phyloP scores from a whole-genome alignment of 2,797 vertebrate species.

The Argentina silus region DNA sequence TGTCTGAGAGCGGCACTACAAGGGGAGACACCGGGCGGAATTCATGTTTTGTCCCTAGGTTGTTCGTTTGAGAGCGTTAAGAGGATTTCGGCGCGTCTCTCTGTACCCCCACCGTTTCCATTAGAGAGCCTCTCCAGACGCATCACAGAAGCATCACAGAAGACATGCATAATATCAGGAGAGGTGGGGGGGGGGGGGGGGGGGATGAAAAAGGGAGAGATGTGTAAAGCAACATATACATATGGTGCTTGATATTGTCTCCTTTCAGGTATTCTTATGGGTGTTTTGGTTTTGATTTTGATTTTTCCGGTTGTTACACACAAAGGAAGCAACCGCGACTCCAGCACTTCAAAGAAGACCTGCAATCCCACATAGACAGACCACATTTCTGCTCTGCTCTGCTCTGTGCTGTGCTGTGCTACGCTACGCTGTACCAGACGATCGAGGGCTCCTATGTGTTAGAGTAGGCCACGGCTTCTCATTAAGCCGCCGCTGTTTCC shows the following conservation, averaged over 20 bases:
- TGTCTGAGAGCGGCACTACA: conserved; percentile 78
- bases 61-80: conserved; percentile 79
- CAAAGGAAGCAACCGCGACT: conserved; percentile 75
- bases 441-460: conserved; percentile 57
- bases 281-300: conserved; percentile 80
- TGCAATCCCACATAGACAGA: conserved; percentile 70
- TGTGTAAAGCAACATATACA: conserved; percentile 80
- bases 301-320: conserved; percentile 74
- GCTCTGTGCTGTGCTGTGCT: conserved; percentile 50
- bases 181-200: conserved; percentile 59
- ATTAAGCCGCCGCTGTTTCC: conserved; percentile 68
- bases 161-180: conserved; percentile 73
- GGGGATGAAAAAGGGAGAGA: conserved; percentile 71
- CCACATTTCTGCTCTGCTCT: conserved; percentile 66
- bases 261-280: conserved; percentile 84
- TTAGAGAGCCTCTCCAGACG: conserved; percentile 75
- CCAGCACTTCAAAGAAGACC: conserved; percentile 75
- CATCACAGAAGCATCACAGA: conserved; percentile 71
- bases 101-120: conserved; percentile 72
- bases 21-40: conserved; percentile 67
- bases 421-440: conserved; percentile 39
- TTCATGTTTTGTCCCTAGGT: conserved; percentile 84
- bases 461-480: conserved; percentile 66
- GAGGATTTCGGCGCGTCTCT: conserved; percentile 72
- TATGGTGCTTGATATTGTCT: conserved; percentile 74